A percentile compares a stretch with the other conserved stretches of the same genome.
phyloP scores from a whole-genome alignment of 2,888 invertebrate species.

The Gnatocerus cornutus region DNA sequence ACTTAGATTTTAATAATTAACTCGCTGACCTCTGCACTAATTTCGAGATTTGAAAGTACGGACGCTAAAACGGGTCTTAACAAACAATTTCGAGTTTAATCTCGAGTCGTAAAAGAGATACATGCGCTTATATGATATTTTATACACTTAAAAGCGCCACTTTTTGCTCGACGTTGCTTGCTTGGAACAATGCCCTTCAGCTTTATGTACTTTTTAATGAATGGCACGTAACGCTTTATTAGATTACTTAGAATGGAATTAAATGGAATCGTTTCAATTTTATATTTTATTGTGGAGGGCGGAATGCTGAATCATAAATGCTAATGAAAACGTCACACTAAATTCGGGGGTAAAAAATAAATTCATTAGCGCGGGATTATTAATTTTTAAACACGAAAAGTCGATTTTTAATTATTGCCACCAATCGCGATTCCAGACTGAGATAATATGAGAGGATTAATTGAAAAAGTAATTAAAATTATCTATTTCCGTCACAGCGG shows the following conservation, averaged over 20 bases:
- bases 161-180: background rate
- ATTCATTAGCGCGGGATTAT: too few relatives aligned
- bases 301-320: background rate
- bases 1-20: slow-evolving; percentile 35
- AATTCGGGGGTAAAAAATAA: too few relatives aligned
- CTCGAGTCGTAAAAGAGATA: slow-evolving; percentile 19
- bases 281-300: background rate
- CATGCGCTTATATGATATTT: slow-evolving; percentile 12
- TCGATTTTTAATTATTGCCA: too few relatives aligned
- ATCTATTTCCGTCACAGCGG: too few relatives aligned
- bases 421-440: too few relatives aligned
- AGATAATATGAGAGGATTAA: too few relatives aligned
- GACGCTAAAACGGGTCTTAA: slow-evolving; percentile 7
- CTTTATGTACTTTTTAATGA: slow-evolving; percentile 10
- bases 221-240: slow-evolving; percentile 8
- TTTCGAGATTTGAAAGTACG: slow-evolving; percentile 9
- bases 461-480: too few relatives aligned
- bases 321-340: background rate
- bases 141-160: slow-evolving; percentile 7
- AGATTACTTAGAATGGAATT: background rate
- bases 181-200: background rate
- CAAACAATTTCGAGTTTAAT: slow-evolving; percentile 22
- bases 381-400: too few relatives aligned
- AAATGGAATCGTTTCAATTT: slow-evolving; percentile 4
- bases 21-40: slow-evolving; percentile 19